These are phyloP conservation scores for Marmota monax DNA, from an alignment of 2,113 vertebrate species.

Conservation along the genomic window DNA sequence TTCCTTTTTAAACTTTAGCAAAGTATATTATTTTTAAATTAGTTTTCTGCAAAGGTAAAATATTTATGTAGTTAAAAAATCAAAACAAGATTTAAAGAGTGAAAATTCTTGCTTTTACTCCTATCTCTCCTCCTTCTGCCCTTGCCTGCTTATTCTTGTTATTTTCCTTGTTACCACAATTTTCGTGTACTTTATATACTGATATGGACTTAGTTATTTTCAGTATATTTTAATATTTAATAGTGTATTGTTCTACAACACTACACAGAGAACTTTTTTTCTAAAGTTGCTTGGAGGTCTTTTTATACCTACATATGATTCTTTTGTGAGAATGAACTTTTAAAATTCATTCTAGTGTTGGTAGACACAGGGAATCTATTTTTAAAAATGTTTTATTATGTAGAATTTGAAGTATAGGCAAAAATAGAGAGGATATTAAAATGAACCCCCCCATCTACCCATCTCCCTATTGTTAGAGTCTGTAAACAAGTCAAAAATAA, in stretches of 20 bases:
- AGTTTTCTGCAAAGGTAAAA: background rate
- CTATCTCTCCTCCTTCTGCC: background rate
- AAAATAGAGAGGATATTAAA: background rate
- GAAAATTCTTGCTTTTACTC: background rate
- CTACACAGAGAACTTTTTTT: background rate
- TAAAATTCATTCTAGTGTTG: background rate
- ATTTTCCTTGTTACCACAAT: background rate
- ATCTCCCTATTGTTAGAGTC: too few relatives aligned
- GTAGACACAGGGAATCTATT: background rate
- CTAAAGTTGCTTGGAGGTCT: background rate
- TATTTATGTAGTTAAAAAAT: background rate
- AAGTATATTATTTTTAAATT: too few relatives aligned
- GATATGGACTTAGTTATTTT: background rate
- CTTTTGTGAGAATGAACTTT: slow-evolving; percentile 48
- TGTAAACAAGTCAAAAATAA: too few relatives aligned
- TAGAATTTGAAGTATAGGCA: slow-evolving; percentile 24
- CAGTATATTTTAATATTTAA: background rate
- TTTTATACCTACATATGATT: background rate
- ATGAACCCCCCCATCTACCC: fast-evolving
- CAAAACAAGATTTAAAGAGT: background rate
- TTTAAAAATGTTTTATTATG: slow-evolving; percentile 13
- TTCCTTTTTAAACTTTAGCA: too few relatives aligned
- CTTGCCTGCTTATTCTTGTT: background rate
- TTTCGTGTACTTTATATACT: background rate
- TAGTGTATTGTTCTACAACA: background rate